Conservation (phyloP, 2,113 vertebrate species). For the Oreotragus oreotragus region DNA sequence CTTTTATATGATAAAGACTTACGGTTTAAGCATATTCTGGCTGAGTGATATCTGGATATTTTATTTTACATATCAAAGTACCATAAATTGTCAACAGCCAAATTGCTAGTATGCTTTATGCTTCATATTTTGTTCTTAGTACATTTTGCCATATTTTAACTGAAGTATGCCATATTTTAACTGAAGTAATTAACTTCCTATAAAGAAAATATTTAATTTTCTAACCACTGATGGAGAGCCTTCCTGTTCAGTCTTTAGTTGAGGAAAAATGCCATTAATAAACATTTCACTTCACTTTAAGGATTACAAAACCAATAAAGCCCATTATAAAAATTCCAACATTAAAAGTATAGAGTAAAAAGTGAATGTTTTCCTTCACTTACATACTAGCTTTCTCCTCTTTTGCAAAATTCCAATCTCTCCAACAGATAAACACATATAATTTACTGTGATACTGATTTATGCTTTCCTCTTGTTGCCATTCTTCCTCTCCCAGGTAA, state of each 20-base stretch:
- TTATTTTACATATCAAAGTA: not conserved
- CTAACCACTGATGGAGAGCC: not conserved
- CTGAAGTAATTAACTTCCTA: not conserved
- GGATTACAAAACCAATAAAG: not conserved
- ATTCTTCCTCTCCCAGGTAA: not conserved
- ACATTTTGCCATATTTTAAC: not conserved
- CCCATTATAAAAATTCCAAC: not conserved
- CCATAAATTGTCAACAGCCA: not conserved
- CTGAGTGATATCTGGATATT: not conserved
- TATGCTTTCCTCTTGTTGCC: not conserved
- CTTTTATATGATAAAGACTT: not conserved
- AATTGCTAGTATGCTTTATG: not conserved
- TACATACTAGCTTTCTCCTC: not conserved
- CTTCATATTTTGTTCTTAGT: not conserved
- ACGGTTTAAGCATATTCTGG: not conserved
- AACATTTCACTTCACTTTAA: not conserved
- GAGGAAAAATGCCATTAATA: not conserved
- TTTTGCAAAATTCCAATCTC: not conserved
- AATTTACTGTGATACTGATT: not conserved
- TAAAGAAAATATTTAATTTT: not conserved
- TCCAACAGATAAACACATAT: not conserved
- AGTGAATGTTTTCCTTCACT: not conserved
- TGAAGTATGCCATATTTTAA: not conserved
- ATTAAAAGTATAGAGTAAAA: not conserved
- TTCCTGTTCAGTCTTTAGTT: not conserved